Conservation (phyloP, 1,140 invertebrate genomes). For the Apis dorsata region DNA sequence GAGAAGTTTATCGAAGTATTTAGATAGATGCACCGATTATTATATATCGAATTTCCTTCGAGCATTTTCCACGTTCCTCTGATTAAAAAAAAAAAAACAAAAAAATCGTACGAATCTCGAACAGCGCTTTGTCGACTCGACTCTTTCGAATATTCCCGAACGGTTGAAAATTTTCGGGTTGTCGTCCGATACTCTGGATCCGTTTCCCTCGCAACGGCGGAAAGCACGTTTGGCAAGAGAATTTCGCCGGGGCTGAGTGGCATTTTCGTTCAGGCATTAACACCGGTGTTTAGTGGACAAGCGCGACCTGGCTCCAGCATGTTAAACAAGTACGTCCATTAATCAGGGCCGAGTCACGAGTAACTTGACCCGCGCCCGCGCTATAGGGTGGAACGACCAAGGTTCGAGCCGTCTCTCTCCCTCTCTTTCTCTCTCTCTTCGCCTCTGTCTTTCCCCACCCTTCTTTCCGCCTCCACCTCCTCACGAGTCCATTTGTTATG, state of each 20-base stretch:
- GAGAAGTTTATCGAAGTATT: conserved; percentile 73
- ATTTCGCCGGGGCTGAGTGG: conserved; percentile 37
- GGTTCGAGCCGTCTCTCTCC: conserved; percentile 53
- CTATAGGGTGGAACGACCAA: conserved; percentile 63
- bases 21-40: conserved; percentile 41
- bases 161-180: neutral
- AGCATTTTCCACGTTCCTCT: neutral
- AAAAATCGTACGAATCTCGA: no score
- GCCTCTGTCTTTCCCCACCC: conserved; percentile 57
- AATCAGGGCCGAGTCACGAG: conserved; percentile 72
- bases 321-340: conserved; percentile 74
- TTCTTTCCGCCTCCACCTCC: conserved; percentile 55
- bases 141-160: neutral
- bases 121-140: no score
- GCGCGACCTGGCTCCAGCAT: conserved; percentile 63
- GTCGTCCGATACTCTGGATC: conserved; percentile 2
- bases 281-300: conserved; percentile 71
- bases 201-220: neutral
- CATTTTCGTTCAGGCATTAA: conserved; percentile 67
- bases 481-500: conserved; percentile 71
- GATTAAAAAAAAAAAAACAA: no score
- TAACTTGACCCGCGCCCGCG: conserved; percentile 68
- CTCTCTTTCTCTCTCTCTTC: conserved; percentile 27
- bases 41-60: conserved; percentile 32
- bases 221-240: conserved; percentile 31